Base-by-base conservation (phyloP, 2,797 vertebrate species). In the Anguilla pacifica region DNA sequence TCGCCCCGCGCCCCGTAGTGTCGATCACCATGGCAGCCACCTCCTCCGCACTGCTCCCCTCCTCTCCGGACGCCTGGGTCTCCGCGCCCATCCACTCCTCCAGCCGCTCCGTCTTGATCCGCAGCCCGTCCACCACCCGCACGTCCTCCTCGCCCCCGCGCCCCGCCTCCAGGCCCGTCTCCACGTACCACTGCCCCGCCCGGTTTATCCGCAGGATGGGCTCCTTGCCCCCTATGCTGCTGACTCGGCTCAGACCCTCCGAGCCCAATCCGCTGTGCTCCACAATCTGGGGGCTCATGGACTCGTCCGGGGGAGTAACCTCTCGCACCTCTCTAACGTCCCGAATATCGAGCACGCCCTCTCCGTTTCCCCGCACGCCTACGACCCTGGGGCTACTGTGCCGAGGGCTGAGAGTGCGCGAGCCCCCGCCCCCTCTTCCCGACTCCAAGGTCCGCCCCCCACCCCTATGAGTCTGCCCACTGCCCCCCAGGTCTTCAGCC, bases 171-270 rank as follows among this genome's bases (percentile, higher is more conserved):
- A 92, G 91, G 72, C 92, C 94, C 0, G 97, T 98, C 94, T 99
- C 98, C 39, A 99, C 97, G 0, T 99, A 99, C 98, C 98, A 99
- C 93, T 99, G 98, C 15, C 98, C 98, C 0, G 97, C 98, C 53
- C 98, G 95, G 94, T 99, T 98, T 87, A 99, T 99, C 77, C 98
- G 97, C 6, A 99, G 96, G 88, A 99, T 97, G 19, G 97, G 97
- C 89, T 99, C 98, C 88, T 82, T 82, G 46, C 79, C 19, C 79
- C 79, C 46, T 6, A 96, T 96, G 87, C 96, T 97, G 83, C 95
- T 95, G 85, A 96, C 96, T 85, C 95, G 93, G 90, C 96, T 94
- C 67, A 96, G 94, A 82, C 92, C 96, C 0, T 94, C 95, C 0
- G 97, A 95, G 86, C 92, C 92, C 0, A 97, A 95, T 0, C 94